These are phyloP conservation scores for Poeciliopsis presidionis DNA, from an alignment of 2,797 vertebrate genomes.

Conservation along the genomic window DNA sequence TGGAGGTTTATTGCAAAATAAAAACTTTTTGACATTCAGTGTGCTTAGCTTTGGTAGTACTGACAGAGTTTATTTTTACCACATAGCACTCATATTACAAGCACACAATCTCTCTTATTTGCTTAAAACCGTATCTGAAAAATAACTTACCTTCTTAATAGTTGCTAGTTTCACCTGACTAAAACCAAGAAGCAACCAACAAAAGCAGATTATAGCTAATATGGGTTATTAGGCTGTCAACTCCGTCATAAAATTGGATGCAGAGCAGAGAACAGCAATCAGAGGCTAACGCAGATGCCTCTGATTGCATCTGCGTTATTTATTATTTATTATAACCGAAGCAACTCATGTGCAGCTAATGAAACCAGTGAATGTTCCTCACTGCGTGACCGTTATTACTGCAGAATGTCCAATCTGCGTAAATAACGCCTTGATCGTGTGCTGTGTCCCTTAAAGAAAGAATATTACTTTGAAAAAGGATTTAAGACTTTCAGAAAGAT, in stretches of 20 bases:
- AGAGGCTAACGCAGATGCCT: conserved; percentile 11
- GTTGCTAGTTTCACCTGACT: conserved; percentile 25
- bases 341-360: conserved; percentile 46
- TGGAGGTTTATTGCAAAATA: background rate
- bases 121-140: background rate
- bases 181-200: conserved; percentile 31
- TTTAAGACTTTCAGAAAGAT: background rate
- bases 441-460: conserved; percentile 19
- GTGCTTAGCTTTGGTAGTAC: background rate
- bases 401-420: conserved; percentile 52
- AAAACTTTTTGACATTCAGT: background rate
- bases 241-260: conserved; percentile 29
- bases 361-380: conserved; percentile 24
- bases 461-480: background rate
- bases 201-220: conserved; percentile 20
- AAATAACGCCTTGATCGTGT: conserved; percentile 59
- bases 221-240: conserved; percentile 13
- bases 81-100: background rate
- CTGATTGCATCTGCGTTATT: too few species aligned
- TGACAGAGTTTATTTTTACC: background rate
- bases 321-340: conserved; percentile 29
- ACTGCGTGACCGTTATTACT: conserved; percentile 45
- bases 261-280: conserved; percentile 10
- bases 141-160: background rate
- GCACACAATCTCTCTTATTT: background rate